These are phyloP conservation scores for Leucozona laternaria DNA, from an alignment of 2,888 invertebrate species.

Conservation along the genomic window DNA sequence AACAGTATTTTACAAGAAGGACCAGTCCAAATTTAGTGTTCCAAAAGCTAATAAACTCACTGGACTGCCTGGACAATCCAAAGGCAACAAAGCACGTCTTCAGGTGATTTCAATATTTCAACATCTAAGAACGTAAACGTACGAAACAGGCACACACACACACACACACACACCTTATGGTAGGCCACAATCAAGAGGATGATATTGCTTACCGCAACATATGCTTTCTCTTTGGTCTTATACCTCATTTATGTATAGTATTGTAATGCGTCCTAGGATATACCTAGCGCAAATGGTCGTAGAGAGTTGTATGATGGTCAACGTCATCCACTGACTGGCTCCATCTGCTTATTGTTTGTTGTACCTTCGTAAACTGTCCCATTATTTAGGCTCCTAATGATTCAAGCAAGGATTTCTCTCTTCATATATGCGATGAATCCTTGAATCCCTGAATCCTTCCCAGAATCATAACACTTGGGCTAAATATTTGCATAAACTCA, in stretches of 20 bases:
- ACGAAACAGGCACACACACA: neutral
- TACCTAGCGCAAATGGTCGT: neutral
- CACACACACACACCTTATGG: slow-evolving; percentile 23
- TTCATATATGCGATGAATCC: slow-evolving; percentile 25
- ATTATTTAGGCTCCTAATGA: slow-evolving; percentile 69
- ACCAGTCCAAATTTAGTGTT: slow-evolving; percentile 35
- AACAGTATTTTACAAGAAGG: slow-evolving; percentile 23
- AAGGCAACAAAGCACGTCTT: slow-evolving; percentile 55
- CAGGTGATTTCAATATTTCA: slow-evolving; percentile 73
- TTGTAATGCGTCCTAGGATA: slow-evolving; percentile 23
- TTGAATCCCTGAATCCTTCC: slow-evolving; percentile 36
- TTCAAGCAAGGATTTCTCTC: slow-evolving; percentile 46
- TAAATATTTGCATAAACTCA: slow-evolving; percentile 71
- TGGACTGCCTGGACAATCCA: slow-evolving; percentile 28
- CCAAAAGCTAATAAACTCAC: slow-evolving; percentile 65
- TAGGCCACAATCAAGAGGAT: slow-evolving; percentile 42
- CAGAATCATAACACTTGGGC: slow-evolving; percentile 68
- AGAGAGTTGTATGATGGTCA: neutral
- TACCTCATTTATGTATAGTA: too few species aligned
- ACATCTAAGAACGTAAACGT: slow-evolving; percentile 30
- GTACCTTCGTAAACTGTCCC: slow-evolving; percentile 58
- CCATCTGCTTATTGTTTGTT: slow-evolving; percentile 59
- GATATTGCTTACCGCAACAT: slow-evolving; percentile 62
- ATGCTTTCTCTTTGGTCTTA: slow-evolving; percentile 43
- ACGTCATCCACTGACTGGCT: slow-evolving; percentile 24